phyloP scores from a whole-genome alignment of 2,797 vertebrate species.

The Onychomys leucogaster region DNA sequence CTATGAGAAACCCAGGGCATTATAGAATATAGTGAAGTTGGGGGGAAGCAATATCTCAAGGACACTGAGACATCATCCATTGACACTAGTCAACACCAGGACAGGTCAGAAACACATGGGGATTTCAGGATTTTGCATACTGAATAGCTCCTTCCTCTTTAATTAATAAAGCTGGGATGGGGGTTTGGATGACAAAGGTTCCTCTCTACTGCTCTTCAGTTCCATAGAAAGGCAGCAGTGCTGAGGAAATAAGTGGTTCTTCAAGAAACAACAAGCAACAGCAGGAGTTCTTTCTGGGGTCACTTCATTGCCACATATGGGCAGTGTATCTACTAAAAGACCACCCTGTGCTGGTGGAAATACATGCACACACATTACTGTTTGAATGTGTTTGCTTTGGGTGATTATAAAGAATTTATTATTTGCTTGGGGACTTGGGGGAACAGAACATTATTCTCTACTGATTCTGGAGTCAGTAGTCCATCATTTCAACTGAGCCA shows the following conservation, averaged over 20 bases:
- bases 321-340: not conserved
- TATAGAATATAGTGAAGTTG: not conserved
- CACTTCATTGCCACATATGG: not conserved
- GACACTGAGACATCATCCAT: not conserved
- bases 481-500: not conserved
- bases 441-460: not conserved
- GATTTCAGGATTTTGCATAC: not conserved
- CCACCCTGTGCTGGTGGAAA: not conserved
- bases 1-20: not conserved
- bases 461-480: not conserved
- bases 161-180: not conserved
- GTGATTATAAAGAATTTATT: not conserved
- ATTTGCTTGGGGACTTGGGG: not conserved
- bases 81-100: not conserved
- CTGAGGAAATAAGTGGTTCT: fast-evolving
- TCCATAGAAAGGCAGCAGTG: not conserved
- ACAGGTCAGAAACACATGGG: not conserved
- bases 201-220: not conserved
- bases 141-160: slow-evolving; percentile 30
- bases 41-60: not conserved
- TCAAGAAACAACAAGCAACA: not conserved
- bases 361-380: not conserved
- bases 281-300: not conserved
- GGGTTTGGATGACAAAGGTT: not conserved
- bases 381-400: not conserved